Percentiles rank a stretch among this genome's conserved stretches.
phyloP scores from a whole-genome alignment of 2,113 vertebrate genomes.

The Gymnarchus niloticus region DNA sequence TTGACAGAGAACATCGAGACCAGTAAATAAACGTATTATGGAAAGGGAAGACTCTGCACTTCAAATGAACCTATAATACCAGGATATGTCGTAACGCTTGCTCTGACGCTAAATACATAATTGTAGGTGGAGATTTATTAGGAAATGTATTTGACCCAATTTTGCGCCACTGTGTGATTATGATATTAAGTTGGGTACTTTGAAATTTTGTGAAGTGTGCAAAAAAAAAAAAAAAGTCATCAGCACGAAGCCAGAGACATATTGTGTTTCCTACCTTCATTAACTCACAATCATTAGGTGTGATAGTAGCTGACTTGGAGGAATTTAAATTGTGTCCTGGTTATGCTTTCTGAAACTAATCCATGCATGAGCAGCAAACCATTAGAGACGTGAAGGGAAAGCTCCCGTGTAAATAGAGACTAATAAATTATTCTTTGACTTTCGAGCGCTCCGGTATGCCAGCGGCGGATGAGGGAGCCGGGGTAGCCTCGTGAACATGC shows the following conservation, averaged over 20 bases:
- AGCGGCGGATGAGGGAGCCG: constrained; percentile 27
- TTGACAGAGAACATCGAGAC: not conserved
- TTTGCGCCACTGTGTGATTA: not conserved
- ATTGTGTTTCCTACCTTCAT: constrained; percentile 19
- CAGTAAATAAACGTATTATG: not conserved
- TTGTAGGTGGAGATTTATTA: not conserved
- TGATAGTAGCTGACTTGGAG: constrained; percentile 14
- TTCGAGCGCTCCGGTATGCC: constrained; percentile 22
- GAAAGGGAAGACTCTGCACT: not conserved
- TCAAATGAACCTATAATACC: not conserved
- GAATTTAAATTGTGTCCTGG: constrained; percentile 20
- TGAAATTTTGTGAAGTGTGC: not conserved
- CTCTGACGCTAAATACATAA: not conserved
- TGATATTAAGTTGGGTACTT: not conserved
- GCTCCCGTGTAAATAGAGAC: constrained; percentile 40
- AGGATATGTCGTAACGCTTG: not conserved
- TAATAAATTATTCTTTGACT: constrained; percentile 35
- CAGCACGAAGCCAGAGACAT: not conserved
- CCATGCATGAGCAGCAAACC: constrained; percentile 36
- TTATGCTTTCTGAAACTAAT: constrained; percentile 37
- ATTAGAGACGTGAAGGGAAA: constrained; percentile 32
- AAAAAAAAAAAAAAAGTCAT: not conserved
- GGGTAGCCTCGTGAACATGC: not conserved
- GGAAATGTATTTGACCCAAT: not conserved
- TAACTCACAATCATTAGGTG: constrained; percentile 12